These are phyloP conservation scores for Siderastrea radians DNA, from an alignment of 92 coral and sea anemone species.

Conservation along the genomic window DNA sequence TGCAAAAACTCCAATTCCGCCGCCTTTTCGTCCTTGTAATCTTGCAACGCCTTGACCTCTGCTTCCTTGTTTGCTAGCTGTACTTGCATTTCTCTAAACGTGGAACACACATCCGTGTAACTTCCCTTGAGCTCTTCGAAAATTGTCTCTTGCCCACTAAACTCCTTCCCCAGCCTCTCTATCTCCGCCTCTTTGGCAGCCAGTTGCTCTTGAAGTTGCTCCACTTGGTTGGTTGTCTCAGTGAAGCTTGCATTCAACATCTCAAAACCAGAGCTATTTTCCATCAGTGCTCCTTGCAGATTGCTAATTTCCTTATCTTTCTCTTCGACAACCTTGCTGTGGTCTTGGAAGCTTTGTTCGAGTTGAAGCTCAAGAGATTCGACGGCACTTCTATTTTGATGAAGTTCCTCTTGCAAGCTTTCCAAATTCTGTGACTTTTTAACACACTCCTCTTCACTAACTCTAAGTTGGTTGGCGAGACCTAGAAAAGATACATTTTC, in stretches of 20 bases:
- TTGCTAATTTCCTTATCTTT: slow-evolving; percentile 45
- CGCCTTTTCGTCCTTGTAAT: not conserved
- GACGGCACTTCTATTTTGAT: not conserved
- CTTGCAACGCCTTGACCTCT: slow-evolving; percentile 11
- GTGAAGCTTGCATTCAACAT: slow-evolving; percentile 42
- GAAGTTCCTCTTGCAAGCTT: slow-evolving; percentile 24
- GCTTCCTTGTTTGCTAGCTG: slow-evolving; percentile 48
- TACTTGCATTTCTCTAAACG: slow-evolving; percentile 37
- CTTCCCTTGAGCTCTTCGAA: slow-evolving; percentile 36
- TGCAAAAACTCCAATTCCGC: slow-evolving; percentile 29
- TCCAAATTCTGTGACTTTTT: slow-evolving; percentile 35
- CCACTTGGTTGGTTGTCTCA: slow-evolving; percentile 53
- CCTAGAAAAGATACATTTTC: not conserved
- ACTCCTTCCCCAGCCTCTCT: slow-evolving; percentile 24
- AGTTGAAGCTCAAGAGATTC: slow-evolving; percentile 35
- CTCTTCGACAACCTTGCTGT: slow-evolving; percentile 8
- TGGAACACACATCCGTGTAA: slow-evolving; percentile 46
- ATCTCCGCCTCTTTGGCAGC: slow-evolving; percentile 61
- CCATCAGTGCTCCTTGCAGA: slow-evolving; percentile 45
- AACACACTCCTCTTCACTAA: slow-evolving; percentile 48
- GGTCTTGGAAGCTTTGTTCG: slow-evolving; percentile 23
- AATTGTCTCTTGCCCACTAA: slow-evolving; percentile 25
- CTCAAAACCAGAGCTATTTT: slow-evolving; percentile 54
- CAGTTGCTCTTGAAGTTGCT: slow-evolving; percentile 61
- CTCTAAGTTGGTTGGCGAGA: slow-evolving; percentile 36